Evolutionary conservation across 2,888 invertebrate genomes (phyloP).

Genomic region (Hirtodrosophila confusa): DNA sequence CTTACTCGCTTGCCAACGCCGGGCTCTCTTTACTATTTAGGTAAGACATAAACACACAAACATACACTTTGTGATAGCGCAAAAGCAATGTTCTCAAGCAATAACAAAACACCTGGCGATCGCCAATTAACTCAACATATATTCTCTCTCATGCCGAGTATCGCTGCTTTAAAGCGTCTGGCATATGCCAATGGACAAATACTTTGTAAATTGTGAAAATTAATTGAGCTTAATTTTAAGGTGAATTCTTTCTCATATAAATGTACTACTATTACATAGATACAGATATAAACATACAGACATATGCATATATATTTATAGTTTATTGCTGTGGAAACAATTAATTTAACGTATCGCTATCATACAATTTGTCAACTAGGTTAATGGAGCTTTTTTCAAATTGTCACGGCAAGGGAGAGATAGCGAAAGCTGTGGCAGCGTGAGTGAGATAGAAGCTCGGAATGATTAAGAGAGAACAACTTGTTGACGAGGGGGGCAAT

Average conservation of each 20-base stretch:
- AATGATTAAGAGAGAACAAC: no score
- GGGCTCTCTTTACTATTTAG: no score
- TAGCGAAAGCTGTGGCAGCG: neutral
- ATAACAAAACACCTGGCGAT: conserved; percentile 23
- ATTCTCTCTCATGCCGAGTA: conserved; percentile 3
- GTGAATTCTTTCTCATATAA: neutral
- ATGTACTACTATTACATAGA: neutral
- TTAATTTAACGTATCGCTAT: conserved; percentile 6
- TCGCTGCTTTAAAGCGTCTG: neutral
- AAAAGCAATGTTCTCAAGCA: neutral
- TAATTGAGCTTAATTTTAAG: neutral
- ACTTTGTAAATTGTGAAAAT: neutral
- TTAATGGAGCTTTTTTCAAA: conserved; percentile 17
- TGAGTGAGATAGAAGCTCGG: conserved; percentile 1
- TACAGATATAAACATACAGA: neutral
- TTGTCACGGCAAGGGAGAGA: conserved; percentile 4
- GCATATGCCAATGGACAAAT: neutral
- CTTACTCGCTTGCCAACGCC: no score
- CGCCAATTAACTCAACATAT: conserved; percentile 4
- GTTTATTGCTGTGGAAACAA: no score
- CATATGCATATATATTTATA: neutral
- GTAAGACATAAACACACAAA: no score
- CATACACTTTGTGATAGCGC: neutral
- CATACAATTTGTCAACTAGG: conserved; percentile 38
- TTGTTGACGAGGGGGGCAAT: no score